phyloP scores from a whole-genome alignment of 2,797 vertebrate genomes.

The Peromyscus nudipes region DNA sequence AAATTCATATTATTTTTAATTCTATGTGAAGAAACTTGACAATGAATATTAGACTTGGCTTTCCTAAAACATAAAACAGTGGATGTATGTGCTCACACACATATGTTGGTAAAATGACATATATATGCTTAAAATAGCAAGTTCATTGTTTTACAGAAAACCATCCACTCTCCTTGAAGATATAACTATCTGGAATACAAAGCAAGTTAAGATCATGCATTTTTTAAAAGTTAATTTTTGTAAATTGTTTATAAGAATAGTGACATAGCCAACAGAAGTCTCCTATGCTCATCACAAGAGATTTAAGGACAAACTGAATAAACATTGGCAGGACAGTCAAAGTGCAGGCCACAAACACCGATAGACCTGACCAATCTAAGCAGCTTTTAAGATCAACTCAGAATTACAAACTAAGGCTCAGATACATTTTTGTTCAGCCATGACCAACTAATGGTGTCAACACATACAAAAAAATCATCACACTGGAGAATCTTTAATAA shows the following conservation, averaged over 20 bases:
- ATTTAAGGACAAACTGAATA: neutral
- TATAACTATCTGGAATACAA: neutral
- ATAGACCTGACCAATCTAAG: neutral
- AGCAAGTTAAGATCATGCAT: neutral
- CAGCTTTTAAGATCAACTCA: neutral
- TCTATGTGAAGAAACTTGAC: conserved; percentile 6
- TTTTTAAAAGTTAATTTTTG: neutral
- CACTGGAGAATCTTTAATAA: conserved; percentile 8
- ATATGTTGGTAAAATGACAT: neutral
- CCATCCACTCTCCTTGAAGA: neutral
- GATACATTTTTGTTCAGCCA: conserved; percentile 50
- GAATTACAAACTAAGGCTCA: neutral
- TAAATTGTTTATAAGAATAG: neutral
- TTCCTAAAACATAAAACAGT: neutral
- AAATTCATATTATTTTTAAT: neutral
- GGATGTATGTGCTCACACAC: neutral
- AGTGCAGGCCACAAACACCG: neutral
- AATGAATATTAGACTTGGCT: neutral
- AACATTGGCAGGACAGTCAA: neutral
- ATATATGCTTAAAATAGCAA: conserved; percentile 10
- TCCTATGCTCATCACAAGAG: neutral
- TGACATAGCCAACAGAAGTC: neutral
- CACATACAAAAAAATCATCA: neutral
- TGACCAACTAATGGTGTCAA: neutral
- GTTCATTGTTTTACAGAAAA: neutral